These are phyloP conservation scores for Ctenochaetus hawaiiensis DNA, from an alignment of 2,797 vertebrate genomes.

Conservation along the genomic window DNA sequence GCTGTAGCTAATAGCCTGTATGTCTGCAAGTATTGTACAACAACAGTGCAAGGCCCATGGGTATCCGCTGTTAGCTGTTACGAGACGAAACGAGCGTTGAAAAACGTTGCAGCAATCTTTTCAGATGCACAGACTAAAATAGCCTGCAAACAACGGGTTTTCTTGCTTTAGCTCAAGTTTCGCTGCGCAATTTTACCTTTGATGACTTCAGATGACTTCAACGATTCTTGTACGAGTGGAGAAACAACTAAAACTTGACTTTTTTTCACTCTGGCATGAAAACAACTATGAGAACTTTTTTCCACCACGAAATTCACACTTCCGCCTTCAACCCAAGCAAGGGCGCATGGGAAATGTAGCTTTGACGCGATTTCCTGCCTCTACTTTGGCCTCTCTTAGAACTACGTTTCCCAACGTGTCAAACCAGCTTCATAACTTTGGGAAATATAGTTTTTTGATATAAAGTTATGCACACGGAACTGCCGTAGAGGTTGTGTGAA, in stretches of 20 bases:
- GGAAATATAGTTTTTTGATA: conserved; percentile 61
- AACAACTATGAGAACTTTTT: conserved; percentile 81
- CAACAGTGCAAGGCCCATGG: conserved; percentile 13
- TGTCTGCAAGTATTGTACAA: background rate
- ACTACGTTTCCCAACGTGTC: conserved; percentile 61
- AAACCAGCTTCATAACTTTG: rapidly evolving
- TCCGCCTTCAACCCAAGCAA: conserved; percentile 51
- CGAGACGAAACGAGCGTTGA: background rate
- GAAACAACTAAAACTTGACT: conserved; percentile 39
- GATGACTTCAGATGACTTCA: conserved; percentile 49
- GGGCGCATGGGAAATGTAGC: conserved; percentile 67
- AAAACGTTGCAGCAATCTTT: background rate
- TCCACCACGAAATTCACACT: conserved; percentile 66
- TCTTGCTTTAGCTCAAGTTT: background rate
- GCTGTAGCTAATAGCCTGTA: background rate
- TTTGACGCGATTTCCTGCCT: rapidly evolving
- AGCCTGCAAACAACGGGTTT: background rate
- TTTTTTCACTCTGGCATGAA: conserved; percentile 52
- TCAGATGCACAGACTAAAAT: background rate
- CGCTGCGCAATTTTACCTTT: conserved; percentile 51
- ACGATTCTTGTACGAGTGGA: conserved; percentile 23
- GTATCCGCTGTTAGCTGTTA: background rate
- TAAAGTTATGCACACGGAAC: conserved; percentile 70
- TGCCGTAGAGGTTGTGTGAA: conserved; percentile 13
- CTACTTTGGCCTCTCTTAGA: rapidly evolving